Evolutionary conservation across 2,797 vertebrate genomes (phyloP).

Genomic region (Eulemur albifrons): DNA sequence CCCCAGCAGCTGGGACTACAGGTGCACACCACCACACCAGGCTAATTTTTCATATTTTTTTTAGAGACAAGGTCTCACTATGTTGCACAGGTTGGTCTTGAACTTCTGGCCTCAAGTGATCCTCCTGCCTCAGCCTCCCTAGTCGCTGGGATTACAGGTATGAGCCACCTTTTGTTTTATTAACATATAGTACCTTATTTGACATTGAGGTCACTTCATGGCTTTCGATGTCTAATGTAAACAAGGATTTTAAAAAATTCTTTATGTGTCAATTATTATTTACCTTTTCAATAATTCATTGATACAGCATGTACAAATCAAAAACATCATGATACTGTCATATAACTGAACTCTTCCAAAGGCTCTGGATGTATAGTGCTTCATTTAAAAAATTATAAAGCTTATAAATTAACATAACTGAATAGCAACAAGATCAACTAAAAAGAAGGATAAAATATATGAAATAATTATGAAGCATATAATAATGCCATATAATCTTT

Average conservation of each 20-base stretch:
- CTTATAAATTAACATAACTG: neutral
- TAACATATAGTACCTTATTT: neutral
- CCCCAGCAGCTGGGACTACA: neutral
- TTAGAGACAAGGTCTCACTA: neutral
- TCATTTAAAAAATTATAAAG: neutral
- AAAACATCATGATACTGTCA: neutral
- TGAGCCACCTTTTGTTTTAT: neutral
- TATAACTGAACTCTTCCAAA: neutral
- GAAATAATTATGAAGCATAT: neutral
- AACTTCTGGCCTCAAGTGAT: neutral
- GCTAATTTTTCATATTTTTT: neutral
- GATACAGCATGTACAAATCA: neutral
- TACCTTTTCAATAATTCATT: neutral
- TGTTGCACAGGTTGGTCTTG: neutral
- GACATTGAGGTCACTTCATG: neutral
- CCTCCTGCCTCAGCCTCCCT: neutral
- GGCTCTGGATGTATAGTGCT: neutral
- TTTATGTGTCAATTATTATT: neutral
- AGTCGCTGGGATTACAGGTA: neutral
- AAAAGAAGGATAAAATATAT: neutral
- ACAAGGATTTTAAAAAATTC: neutral
- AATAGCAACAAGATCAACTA: neutral
- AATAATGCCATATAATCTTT: neutral
- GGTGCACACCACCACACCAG: neutral
- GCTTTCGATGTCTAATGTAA: neutral